Evolutionary conservation across 2,113 vertebrate genomes (phyloP), one percentile per base, ranked within the genome.

Genomic region (Spea multiplicata): DNA sequence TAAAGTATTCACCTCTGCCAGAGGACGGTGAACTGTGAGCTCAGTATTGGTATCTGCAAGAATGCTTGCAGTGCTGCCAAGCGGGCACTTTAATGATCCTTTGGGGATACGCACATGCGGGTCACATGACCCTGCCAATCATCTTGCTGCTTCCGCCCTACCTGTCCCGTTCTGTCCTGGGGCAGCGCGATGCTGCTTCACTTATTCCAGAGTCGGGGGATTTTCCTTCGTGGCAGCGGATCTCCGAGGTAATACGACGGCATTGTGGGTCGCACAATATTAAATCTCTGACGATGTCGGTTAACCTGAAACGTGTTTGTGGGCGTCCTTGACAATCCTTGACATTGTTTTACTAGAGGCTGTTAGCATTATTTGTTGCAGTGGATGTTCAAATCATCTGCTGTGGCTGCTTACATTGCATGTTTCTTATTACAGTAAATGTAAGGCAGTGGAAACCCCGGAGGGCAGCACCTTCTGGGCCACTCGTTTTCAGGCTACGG

Each of bases 81-180:
- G 12, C 8, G 61, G 17, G 48, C 73, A 65, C 10, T 65, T 30
- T 74, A 66, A 52, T 66, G 16, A 1, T 12, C 61, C 61, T 44
- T 8, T 17, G 64, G 30, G 55, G 13, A 55, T 57, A 44, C 6
- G 49, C 1, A 44, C 55, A 61, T 55, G 44, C 12, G 14, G 14
- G 74, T 68, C 74, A 75, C 73, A 68, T 76, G 74, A 45, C 14
- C 44, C 7, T 12, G 64, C 64, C 8, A 44, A 13, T 67, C 61
- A 5, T 68, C 44, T 76, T n/a, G 10, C 45, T 53, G 17, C 14
- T 66, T 53, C 74, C 17, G 30, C 62, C 12, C 44, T 53, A 44
- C 49, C 62, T n/a, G 73, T 49, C 52, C 17, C 6, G 13, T 44
- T 17, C n/a, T 9, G 4, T 5, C 13, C 61, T 9, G 5, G 16